Percentiles rank a stretch among this genome's conserved stretches.
Evolutionary conservation across 1,140 invertebrate species (phyloP).

Genomic region (Solenopsis invicta): DNA sequence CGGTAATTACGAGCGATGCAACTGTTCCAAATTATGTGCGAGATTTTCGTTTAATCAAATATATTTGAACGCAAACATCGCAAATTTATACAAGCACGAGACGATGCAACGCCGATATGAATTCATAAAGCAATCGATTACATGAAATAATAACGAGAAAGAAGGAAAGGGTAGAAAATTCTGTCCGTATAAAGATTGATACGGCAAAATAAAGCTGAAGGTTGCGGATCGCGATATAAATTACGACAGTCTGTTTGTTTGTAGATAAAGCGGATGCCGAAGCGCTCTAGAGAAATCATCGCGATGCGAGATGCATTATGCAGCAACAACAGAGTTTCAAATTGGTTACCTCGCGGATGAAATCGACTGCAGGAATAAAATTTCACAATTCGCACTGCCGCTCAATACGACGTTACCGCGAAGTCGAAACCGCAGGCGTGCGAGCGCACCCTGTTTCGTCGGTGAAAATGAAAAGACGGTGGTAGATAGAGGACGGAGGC

Average conservation of each 20-base stretch:
- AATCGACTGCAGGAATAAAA: conserved; percentile 54
- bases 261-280: background rate
- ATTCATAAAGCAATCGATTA: conserved; percentile 25
- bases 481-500: background rate
- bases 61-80: background rate
- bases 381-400: conserved; percentile 7
- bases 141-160: background rate
- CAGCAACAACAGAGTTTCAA: conserved; percentile 38
- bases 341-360: conserved; percentile 31
- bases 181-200: background rate
- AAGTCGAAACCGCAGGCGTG: conserved; percentile 24
- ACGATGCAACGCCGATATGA: background rate
- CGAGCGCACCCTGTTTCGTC: background rate
- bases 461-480: conserved; percentile 45
- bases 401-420: background rate
- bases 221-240: conserved; percentile 33
- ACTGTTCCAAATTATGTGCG: background rate
- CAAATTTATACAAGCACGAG: conserved; percentile 36
- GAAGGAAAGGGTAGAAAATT: background rate
- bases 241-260: conserved; percentile 10
- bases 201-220: background rate
- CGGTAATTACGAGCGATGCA: background rate
- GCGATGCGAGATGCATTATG: conserved; percentile 37
- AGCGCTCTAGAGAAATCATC: conserved; percentile 40
- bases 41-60: conserved; percentile 34